Evolutionary conservation across 2,797 vertebrate species (phyloP), one percentile per base, ranked within the genome.

Genomic region (Protosalanx chinensis): DNA sequence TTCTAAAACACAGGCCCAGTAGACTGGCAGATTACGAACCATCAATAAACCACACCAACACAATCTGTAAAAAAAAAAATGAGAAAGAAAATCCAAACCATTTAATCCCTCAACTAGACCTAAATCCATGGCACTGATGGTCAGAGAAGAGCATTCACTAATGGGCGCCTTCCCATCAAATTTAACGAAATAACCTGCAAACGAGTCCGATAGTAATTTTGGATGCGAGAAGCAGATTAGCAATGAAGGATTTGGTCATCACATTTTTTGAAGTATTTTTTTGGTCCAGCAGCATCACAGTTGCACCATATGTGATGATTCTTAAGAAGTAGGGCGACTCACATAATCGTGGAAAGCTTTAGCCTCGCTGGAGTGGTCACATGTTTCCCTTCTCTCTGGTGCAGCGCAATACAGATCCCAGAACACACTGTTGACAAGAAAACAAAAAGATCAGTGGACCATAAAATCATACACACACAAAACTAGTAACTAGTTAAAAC

Each of bases 261-360:
- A 29, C 10, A 6, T 59, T 23, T 59, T 59, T 27, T 23, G 60
- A 12, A 30, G 12, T 7, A 16, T 63, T 63, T 29, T 63, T 35
- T 62, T 16, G 23, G 23, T 27, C 23, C 7, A 32, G 5, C 29
- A 30, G 46, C 23, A 18, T 57, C 27, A 58, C 15, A n/a, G n/a
- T 13, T 62, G 57, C 64, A 71, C 20, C 33, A 72, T 73, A 46
- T 62, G 66, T 64, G 68, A 81, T 79, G 64, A 71, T 73, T 63
- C 41, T 63, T 29, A 18, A 64, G 76, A 71, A 78, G 67, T 73
- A 91, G 27, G 15, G 5, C 61, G 91, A 95, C 97, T 97, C 94
- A 99, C 97, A 8, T 99, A 99, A 93, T 99, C 97, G 90, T 99
- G 97, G 93, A 99, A 98, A 90, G 97, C 97, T 91, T 99, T 99